phyloP scores from a whole-genome alignment of 2,797 vertebrate genomes.

The Amniataba percoides region DNA sequence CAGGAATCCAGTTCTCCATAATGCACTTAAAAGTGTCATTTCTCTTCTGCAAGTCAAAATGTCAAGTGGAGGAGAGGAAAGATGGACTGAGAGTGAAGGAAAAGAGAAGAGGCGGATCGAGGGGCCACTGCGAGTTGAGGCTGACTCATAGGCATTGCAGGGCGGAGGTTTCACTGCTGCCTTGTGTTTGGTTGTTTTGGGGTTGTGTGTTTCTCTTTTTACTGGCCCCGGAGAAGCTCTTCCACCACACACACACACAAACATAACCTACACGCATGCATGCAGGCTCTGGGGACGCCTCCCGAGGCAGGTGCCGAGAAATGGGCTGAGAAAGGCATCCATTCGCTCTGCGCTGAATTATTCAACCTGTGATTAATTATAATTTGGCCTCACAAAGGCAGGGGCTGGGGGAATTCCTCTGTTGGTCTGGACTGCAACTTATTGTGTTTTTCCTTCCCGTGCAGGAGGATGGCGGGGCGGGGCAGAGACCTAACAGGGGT shows the following conservation, averaged over 20 bases:
- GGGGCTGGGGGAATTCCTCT: constrained; percentile 78
- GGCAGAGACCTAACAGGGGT: constrained; percentile 51
- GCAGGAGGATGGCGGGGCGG: constrained; percentile 55
- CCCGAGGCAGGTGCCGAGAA: constrained; percentile 71
- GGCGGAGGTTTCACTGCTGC: constrained; percentile 70
- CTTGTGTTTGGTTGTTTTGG: constrained; percentile 70
- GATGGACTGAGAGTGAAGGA: constrained; percentile 46
- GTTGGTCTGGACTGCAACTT: constrained; percentile 68
- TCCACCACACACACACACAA: constrained; percentile 44
- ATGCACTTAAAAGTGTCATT: constrained; percentile 37
- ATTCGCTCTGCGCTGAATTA: constrained; percentile 66
- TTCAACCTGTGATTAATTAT: constrained; percentile 82
- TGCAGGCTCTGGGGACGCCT: constrained; percentile 52
- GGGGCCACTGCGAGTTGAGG: constrained; percentile 57
- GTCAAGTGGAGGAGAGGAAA: constrained; percentile 38
- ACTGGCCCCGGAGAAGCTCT: constrained; percentile 33
- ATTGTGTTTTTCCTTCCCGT: constrained; percentile 74
- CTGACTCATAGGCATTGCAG: constrained; percentile 74
- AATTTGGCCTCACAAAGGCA: constrained; percentile 76
- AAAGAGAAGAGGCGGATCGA: constrained; percentile 49
- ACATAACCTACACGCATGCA: constrained; percentile 40
- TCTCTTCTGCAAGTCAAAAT: constrained; percentile 41
- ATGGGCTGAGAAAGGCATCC: constrained; percentile 65
- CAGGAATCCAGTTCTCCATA: neutral
- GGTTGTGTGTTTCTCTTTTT: constrained; percentile 62